phyloP scores from a whole-genome alignment of 1,140 invertebrate species.

The Coenobita brevimanus region DNA sequence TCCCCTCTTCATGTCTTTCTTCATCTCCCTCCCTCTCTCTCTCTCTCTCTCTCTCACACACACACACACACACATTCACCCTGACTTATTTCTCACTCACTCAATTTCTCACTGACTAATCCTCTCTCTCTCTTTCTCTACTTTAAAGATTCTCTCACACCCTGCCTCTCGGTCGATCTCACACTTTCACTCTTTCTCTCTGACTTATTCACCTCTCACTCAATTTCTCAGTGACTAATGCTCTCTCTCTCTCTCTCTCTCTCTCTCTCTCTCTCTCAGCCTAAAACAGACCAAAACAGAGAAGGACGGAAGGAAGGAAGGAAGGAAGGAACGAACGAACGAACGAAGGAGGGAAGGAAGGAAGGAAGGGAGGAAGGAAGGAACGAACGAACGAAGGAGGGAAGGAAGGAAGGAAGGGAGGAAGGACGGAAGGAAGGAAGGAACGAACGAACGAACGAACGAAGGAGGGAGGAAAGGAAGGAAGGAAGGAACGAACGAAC shows the following conservation, averaged over 20 bases:
- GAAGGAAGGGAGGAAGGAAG: not conserved
- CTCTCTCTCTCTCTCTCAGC: not conserved
- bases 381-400: too few species aligned
- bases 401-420: not conserved
- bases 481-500: not conserved
- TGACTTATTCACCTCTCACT: not conserved
- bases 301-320: too few species aligned
- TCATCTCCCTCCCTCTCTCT: not conserved
- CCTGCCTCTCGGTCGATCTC: not conserved
- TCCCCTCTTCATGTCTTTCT: not conserved
- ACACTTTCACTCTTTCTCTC: not conserved
- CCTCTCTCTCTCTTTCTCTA: not conserved
- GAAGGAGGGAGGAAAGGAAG: not conserved
- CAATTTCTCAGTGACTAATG: not conserved
- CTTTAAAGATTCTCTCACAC: not conserved
- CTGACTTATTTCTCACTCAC: not conserved
- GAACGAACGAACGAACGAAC: not conserved
- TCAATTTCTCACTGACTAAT: not conserved
- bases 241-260: conserved; percentile 1
- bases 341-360: not conserved
- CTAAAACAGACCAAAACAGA: too few species aligned
- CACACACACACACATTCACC: not conserved
- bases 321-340: not conserved
- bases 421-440: not conserved
- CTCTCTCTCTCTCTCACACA: not conserved